Conservation (phyloP, 1,140 invertebrate genomes). For the Himalopsyche phryganea region DNA sequence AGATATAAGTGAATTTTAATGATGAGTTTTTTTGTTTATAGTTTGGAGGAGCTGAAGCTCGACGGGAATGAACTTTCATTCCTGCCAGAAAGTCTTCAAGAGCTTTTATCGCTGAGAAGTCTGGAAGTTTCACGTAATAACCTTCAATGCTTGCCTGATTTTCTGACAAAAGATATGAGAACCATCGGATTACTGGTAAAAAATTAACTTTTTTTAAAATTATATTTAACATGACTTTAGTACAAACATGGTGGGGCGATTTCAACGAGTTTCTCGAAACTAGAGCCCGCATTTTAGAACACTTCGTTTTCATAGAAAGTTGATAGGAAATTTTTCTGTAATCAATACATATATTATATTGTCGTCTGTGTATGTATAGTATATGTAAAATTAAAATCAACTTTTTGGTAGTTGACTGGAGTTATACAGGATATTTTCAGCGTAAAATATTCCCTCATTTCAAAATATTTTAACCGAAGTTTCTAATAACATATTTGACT, state of each 20-base stretch:
- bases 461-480: too few relatives aligned
- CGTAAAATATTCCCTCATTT: too few relatives aligned
- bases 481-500: too few relatives aligned
- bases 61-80: constrained; percentile 66
- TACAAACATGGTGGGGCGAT: neutral
- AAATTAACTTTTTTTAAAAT: too few relatives aligned
- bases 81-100: constrained; percentile 57
- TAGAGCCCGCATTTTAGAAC: too few relatives aligned
- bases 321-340: too few relatives aligned
- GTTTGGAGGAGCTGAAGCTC: constrained; percentile 65
- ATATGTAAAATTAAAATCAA: too few relatives aligned
- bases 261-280: neutral
- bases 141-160: constrained; percentile 49
- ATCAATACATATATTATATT: too few relatives aligned
- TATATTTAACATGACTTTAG: neutral
- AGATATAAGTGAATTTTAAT: neutral
- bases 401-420: too few relatives aligned
- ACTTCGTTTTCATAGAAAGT: too few relatives aligned
- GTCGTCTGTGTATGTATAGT: too few relatives aligned
- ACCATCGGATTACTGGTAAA: constrained; percentile 35
- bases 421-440: too few relatives aligned
- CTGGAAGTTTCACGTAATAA: constrained; percentile 63
- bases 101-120: constrained; percentile 55
- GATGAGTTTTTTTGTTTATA: constrained; percentile 43
- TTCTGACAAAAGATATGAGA: constrained; percentile 42